These are phyloP conservation scores for Montipora sp. DNA, from an alignment of 64 coral and sea anemone genomes.

Conservation along the genomic window DNA sequence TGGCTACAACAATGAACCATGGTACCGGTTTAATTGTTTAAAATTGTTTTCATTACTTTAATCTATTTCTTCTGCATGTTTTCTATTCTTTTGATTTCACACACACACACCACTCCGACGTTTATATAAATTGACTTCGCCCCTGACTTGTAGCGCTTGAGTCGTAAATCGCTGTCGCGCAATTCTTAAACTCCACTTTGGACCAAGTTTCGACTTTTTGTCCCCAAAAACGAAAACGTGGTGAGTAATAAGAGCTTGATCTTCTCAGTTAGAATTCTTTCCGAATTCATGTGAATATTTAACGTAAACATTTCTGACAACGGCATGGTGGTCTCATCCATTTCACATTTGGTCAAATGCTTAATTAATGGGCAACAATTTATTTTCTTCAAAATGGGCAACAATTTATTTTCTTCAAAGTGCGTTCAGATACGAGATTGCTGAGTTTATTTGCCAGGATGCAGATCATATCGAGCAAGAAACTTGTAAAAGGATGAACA, in stretches of 20 bases:
- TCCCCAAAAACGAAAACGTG: background rate
- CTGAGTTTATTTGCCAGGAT: too few species aligned
- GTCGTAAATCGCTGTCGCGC: too few species aligned
- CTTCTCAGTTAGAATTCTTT: background rate
- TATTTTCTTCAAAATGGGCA: too few species aligned
- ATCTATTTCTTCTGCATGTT: background rate
- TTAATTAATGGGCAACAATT: too few species aligned
- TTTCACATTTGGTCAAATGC: too few species aligned
- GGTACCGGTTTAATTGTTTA: background rate
- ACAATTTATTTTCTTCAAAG: too few species aligned
- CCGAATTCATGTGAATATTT: background rate
- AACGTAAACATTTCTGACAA: background rate
- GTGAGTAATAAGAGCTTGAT: background rate
- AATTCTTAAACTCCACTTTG: background rate
- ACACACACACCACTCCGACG: background rate
- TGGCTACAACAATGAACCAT: background rate
- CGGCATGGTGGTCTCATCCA: background rate
- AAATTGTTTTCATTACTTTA: background rate
- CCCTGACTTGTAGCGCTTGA: too few species aligned
- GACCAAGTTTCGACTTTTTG: background rate
- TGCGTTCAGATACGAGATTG: too few species aligned
- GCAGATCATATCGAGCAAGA: too few species aligned
- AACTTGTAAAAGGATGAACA: too few species aligned
- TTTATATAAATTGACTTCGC: too few species aligned
- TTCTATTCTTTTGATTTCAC: conserved; percentile 1